Evolutionary conservation across 2,888 invertebrate genomes (phyloP).

Genomic region (Synergus umbraculus): DNA sequence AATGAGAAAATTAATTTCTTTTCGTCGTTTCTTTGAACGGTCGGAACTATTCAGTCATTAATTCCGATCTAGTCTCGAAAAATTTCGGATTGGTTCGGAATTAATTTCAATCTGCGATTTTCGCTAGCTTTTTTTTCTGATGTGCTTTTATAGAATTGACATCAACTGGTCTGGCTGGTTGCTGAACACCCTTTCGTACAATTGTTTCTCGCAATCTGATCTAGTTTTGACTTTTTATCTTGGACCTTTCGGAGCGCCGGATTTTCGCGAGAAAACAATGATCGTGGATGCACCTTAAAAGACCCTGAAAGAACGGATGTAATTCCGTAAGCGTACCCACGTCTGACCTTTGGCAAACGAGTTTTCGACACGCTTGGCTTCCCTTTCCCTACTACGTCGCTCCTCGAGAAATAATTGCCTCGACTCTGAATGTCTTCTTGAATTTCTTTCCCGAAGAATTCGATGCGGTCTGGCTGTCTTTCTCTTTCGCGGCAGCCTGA

Average conservation of each 20-base stretch:
- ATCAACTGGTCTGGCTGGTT: background rate
- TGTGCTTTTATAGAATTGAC: background rate
- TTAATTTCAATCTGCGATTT: no score
- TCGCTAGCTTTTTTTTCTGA: no score
- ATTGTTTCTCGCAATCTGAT: background rate
- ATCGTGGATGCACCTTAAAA: constrained; percentile 36
- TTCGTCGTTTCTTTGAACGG: no score
- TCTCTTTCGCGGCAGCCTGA: constrained; percentile 1
- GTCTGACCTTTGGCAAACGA: constrained; percentile 42
- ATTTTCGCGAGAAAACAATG: constrained; percentile 40
- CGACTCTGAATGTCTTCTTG: constrained; percentile 39
- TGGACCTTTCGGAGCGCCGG: background rate
- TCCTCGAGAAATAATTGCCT: constrained; percentile 40
- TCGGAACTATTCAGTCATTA: no score
- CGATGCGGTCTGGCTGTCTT: constrained; percentile 31
- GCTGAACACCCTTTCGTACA: background rate
- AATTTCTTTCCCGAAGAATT: constrained; percentile 38
- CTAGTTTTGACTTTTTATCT: constrained; percentile 28
- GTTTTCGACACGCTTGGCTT: constrained; percentile 41
- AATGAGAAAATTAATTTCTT: no score
- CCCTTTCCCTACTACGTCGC: constrained; percentile 40
- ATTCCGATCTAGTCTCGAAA: no score
- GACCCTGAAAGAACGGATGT: constrained; percentile 39
- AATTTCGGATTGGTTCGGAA: no score
- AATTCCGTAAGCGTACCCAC: constrained; percentile 39